A percentile compares a stretch with the other conserved stretches of the same genome.
phyloP scores from a whole-genome alignment of 1,140 invertebrate species.

The Eulimnadia texana region DNA sequence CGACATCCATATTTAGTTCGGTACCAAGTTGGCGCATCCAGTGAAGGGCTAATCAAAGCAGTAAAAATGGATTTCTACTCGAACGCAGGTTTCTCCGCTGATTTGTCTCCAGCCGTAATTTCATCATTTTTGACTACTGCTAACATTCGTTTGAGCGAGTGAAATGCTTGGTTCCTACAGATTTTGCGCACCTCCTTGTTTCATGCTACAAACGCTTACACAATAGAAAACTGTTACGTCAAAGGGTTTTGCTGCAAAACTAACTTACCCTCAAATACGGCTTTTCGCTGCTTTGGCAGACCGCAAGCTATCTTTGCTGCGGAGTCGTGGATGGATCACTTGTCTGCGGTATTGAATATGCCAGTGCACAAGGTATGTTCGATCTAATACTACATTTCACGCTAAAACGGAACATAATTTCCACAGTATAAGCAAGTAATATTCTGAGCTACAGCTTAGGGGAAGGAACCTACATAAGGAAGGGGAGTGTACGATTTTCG shows the following conservation, averaged over 20 bases:
- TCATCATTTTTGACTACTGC: too few species aligned
- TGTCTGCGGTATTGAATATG: conserved; percentile 51
- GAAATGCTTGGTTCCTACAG: too few species aligned
- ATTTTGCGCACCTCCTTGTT: conserved; percentile 59
- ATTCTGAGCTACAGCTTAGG: not conserved
- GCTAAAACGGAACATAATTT: too few species aligned
- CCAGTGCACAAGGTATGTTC: conserved; percentile 41
- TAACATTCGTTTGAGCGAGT: too few species aligned
- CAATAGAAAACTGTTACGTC: conserved; percentile 50
- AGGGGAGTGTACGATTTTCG: conserved; percentile 61
- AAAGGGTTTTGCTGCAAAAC: conserved; percentile 60
- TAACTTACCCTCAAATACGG: conserved; percentile 77
- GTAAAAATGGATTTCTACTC: conserved; percentile 56
- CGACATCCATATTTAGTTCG: conserved; percentile 76
- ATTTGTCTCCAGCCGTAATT: conserved; percentile 40
- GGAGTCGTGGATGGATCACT: conserved; percentile 59
- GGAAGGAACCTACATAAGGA: conserved; percentile 61
- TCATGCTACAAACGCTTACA: conserved; percentile 63
- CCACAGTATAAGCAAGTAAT: too few species aligned
- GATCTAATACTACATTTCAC: conserved; percentile 27
- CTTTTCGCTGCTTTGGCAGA: conserved; percentile 73
- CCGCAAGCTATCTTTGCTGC: conserved; percentile 76
- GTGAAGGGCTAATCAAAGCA: conserved; percentile 54
- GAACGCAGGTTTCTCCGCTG: conserved; percentile 68
- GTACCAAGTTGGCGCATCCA: conserved; percentile 70